Conservation (phyloP, 2,113 vertebrate genomes). For the Aramus guarauna region DNA sequence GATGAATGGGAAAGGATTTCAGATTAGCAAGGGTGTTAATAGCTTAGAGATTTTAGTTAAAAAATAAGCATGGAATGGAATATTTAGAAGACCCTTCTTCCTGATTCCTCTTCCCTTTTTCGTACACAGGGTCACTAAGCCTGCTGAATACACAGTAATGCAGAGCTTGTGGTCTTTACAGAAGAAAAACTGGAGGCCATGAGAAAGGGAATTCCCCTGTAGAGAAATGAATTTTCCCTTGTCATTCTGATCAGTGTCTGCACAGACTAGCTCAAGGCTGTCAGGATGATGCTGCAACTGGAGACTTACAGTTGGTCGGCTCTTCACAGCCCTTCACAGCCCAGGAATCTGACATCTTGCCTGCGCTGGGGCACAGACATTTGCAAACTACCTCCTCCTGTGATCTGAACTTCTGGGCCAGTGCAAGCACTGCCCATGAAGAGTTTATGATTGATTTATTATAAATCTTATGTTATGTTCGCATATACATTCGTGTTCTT, state of each 20-base stretch:
- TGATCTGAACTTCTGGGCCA: neutral
- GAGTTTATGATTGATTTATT: neutral
- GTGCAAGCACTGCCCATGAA: neutral
- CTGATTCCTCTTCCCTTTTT: neutral
- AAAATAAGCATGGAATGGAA: neutral
- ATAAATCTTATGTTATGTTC: neutral
- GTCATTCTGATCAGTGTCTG: neutral
- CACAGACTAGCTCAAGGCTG: neutral
- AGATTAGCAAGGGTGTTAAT: neutral
- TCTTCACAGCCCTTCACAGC: neutral
- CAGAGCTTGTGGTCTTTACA: neutral
- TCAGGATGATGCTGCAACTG: neutral
- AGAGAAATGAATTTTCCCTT: neutral
- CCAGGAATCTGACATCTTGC: neutral
- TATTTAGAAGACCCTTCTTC: neutral
- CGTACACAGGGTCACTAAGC: neutral
- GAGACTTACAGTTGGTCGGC: neutral
- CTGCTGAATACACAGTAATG: neutral
- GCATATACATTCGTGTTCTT: neutral
- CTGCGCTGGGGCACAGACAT: neutral
- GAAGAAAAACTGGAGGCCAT: neutral
- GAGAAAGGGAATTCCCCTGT: neutral
- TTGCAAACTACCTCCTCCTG: neutral
- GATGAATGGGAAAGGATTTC: neutral
- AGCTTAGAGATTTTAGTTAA: neutral